phyloP scores from a whole-genome alignment of 1,140 invertebrate species.

The Drosophila athabasca region DNA sequence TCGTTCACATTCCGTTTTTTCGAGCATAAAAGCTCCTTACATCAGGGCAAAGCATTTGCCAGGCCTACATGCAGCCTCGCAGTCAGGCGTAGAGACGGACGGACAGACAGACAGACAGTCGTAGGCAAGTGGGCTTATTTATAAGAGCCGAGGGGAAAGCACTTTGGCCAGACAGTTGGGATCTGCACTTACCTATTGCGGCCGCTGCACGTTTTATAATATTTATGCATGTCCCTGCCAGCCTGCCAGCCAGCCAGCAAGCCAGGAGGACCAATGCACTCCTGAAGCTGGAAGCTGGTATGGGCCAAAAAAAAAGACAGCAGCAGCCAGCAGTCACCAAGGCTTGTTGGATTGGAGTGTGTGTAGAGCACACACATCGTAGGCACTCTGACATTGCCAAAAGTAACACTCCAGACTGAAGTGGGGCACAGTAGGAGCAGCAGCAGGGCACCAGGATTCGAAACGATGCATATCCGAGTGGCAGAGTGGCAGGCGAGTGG shows the following conservation, averaged over 20 bases:
- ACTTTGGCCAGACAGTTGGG: conserved; percentile 58
- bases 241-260: neutral
- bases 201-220: conserved; percentile 73
- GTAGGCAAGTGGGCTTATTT: conserved; percentile 71
- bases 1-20: conserved; percentile 55
- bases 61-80: conserved; percentile 24
- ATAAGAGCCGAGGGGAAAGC: conserved; percentile 54
- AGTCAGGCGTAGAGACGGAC: conserved; percentile 15
- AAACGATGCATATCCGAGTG: conserved; percentile 56
- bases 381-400: conserved; percentile 52
- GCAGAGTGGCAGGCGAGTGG: conserved; percentile 44
- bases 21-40: conserved; percentile 60
- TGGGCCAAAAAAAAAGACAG: neutral
- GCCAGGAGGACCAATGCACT: conserved; percentile 33
- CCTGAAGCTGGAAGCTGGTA: conserved; percentile 11
- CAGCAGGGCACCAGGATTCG: conserved; percentile 10
- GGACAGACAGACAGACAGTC: conserved; percentile 26
- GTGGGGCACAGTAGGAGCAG: conserved; percentile 18
- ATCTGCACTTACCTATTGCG: conserved; percentile 65
- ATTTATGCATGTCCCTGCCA: conserved; percentile 72
- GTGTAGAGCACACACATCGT: conserved; percentile 29
- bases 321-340: neutral
- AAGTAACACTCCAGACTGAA: conserved; percentile 75
- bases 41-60: conserved; percentile 46
- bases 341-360: conserved; percentile 27